These are phyloP conservation scores for Prunella himalayana DNA, from an alignment of 2,113 vertebrate genomes.

Conservation along the genomic window DNA sequence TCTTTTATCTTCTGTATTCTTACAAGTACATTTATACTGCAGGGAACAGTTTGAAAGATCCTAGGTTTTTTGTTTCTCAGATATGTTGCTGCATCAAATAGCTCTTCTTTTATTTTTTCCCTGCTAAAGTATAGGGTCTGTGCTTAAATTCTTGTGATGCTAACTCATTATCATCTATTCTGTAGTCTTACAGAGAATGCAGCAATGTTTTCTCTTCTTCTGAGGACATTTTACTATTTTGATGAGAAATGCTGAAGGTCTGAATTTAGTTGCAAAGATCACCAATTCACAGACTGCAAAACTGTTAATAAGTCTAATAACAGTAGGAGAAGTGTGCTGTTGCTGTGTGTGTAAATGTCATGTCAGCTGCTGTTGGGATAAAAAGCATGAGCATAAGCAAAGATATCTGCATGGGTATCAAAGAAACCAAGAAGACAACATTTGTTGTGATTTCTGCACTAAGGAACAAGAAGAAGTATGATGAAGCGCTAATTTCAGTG, in stretches of 20 bases:
- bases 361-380: background rate
- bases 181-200: background rate
- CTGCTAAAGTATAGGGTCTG: background rate
- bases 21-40: background rate
- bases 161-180: background rate
- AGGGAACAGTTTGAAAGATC: background rate
- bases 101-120: background rate
- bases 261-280: slow-evolving; percentile 42
- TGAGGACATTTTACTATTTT: slow-evolving; percentile 18
- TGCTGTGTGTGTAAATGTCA: slow-evolving; percentile 62
- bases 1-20: background rate
- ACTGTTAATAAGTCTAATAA: slow-evolving; percentile 18
- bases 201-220: background rate
- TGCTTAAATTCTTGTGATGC: background rate
- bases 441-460: background rate
- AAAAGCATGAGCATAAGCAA: slow-evolving; percentile 15
- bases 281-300: slow-evolving; percentile 15
- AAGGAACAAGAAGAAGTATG: background rate
- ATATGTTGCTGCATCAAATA: background rate
- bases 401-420: background rate
- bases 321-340: slow-evolving; percentile 6
- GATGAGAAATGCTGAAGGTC: slow-evolving; percentile 8
- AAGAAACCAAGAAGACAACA: slow-evolving; percentile 41
- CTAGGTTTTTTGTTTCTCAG: background rate
- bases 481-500: background rate